Evolutionary conservation across 1,140 invertebrate genomes (phyloP).

Genomic region (Zeugodacus cucurbitae): DNA sequence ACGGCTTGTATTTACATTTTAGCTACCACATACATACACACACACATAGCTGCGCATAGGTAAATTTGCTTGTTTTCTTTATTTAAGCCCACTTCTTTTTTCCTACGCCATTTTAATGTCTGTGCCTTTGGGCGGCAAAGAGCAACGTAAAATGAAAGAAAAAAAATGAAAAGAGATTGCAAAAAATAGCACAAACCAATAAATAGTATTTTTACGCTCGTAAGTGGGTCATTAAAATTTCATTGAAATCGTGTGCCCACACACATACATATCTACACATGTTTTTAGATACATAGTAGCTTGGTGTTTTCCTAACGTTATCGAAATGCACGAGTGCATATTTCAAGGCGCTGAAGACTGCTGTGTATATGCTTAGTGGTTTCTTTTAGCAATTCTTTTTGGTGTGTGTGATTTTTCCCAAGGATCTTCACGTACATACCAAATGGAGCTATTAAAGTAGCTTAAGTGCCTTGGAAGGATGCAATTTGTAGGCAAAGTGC

Average conservation of each 20-base stretch:
- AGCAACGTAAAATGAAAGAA: not conserved
- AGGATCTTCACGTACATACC: not conserved
- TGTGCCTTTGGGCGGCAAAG: constrained; percentile 2
- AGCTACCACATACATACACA: not conserved
- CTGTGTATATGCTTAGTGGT: constrained; percentile 16
- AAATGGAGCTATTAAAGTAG: constrained; percentile 36
- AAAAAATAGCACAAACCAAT: constrained; percentile 39
- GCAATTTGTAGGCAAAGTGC: constrained; percentile 29
- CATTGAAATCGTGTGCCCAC: constrained; percentile 27
- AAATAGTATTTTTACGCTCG: constrained; percentile 36
- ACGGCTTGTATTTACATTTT: not conserved
- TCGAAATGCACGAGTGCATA: constrained; percentile 21
- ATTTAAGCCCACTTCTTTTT: not conserved
- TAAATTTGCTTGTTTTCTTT: not conserved
- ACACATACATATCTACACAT: not conserved
- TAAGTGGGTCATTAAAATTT: constrained; percentile 39
- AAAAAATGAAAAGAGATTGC: not conserved
- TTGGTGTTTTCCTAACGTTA: not conserved
- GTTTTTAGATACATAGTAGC: not conserved
- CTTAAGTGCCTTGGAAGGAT: constrained; percentile 20
- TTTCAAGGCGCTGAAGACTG: constrained; percentile 21
- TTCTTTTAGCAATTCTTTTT: not conserved
- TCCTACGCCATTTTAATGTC: not conserved
- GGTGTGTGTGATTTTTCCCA: not conserved
- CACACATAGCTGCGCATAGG: not conserved